Base-by-base conservation (phyloP, 2,797 vertebrate species). In the Microtus obscurus region DNA sequence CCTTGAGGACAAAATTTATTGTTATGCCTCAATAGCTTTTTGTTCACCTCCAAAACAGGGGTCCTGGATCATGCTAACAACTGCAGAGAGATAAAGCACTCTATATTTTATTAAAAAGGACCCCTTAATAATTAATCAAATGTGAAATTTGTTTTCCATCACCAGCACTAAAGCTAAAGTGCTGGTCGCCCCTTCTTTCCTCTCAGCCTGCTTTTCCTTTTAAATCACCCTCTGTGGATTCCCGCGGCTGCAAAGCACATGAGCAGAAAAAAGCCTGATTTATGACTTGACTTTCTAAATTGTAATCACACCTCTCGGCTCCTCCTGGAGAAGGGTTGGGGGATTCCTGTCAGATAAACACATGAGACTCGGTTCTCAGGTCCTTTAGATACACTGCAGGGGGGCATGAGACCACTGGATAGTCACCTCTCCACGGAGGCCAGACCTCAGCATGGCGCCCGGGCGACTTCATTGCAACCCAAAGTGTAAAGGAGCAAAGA, bases 81-180 rank as follows among this genome's bases (percentile, higher is more conserved):
- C 92, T 83, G 80, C 85, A 73, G 71, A 90, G n/a, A 95, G 76
- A 97, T 87, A 97, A 98, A 98, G 97, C 86, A 87, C 85, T 93
- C 83, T 95, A 89, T 95, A 97, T 97, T 97, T 97, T 98, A 96
- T 97, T 98, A 97, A 98, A 97, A 89, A n/a, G 96, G 96, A 78
- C 92, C 91, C 93, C 92, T 97, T 97, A 97, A 97, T 97, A 98
- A 98, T 97, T 98, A 98, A 98, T 98, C 94, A 96, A 97, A 97
- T 79, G 89, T 94, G 97, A 98, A 98, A 25, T 37, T 97, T 98
- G 97, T 97, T 96, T 96, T 85, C 96, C 96, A 97, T 98, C 29
- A 96, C 87, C 91, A 97, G 97, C 94, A 89, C 92, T 74, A 94
- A 96, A 73, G 91, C 97, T 91, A 89, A 97, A 96, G 37, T 89